These are phyloP conservation scores for Disparrhopalites patrizii DNA, from an alignment of 2,888 invertebrate species.

Conservation along the genomic window DNA sequence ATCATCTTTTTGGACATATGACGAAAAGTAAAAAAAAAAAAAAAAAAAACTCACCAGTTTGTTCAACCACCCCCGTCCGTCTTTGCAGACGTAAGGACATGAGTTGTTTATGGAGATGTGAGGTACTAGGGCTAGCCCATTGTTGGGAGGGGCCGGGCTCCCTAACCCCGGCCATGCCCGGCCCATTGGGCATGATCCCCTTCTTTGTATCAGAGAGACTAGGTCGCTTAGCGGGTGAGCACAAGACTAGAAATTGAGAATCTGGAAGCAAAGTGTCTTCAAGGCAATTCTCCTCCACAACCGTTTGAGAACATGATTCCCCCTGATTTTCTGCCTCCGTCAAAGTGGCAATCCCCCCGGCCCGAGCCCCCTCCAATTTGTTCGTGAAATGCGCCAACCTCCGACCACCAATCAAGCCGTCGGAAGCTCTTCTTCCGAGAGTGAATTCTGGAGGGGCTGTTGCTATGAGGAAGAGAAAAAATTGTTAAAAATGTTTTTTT, in stretches of 20 bases:
- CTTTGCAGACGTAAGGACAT: constrained; percentile 46
- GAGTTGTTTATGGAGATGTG: constrained; percentile 44
- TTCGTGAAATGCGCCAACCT: constrained; percentile 40
- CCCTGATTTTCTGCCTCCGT: constrained; percentile 29
- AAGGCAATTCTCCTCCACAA: constrained; percentile 25
- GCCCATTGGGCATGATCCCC: background rate
- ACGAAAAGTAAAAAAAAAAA: too few relatives aligned
- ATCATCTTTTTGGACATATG: too few relatives aligned
- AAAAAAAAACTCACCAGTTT: constrained; percentile 29
- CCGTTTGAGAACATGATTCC: constrained; percentile 11
- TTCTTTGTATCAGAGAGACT: constrained; percentile 45
- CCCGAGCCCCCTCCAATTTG: constrained; percentile 44
- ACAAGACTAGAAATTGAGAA: constrained; percentile 39
- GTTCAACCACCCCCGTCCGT: constrained; percentile 39
- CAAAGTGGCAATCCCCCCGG: constrained; percentile 44
- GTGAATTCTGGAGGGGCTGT: constrained; percentile 80
- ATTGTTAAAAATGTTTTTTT: background rate
- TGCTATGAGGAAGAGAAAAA: constrained; percentile 48
- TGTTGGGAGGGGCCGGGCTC: constrained; percentile 21
- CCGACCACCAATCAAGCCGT: constrained; percentile 68
- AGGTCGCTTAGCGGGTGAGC: constrained; percentile 45
- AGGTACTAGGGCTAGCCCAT: constrained; percentile 18
- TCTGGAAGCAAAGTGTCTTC: constrained; percentile 34
- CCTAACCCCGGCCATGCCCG: background rate
- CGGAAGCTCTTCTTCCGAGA: constrained; percentile 74